Conservation (phyloP, 2,888 invertebrate genomes). For the Neoaliturus tenellus region DNA sequence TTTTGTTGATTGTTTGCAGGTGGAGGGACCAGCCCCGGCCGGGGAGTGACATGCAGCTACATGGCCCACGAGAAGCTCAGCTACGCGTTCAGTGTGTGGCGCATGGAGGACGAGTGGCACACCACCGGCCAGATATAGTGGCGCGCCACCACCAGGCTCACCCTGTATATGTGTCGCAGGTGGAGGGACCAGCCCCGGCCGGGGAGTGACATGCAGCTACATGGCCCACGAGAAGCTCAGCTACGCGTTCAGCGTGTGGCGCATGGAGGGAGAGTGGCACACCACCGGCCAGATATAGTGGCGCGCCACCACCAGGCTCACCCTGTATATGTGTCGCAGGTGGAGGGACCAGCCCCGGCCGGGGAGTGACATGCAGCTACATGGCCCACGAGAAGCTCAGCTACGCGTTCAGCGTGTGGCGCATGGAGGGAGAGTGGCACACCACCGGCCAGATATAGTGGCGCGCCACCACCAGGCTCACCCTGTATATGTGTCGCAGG, state of each 20-base stretch:
- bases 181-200: conserved; percentile 69
- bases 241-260: conserved; percentile 97
- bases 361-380: conserved; percentile 77
- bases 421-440: conserved; percentile 97
- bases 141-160: no score
- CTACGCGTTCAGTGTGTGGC: no score
- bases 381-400: conserved; percentile 94
- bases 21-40: no score
- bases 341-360: conserved; percentile 69
- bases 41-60: no score
- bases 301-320: neutral
- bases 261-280: conserved; percentile 97
- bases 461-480: neutral
- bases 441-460: conserved; percentile 48
- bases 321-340: no score
- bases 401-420: conserved; percentile 97
- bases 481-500: no score
- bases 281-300: conserved; percentile 48
- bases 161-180: no score
- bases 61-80: no score
- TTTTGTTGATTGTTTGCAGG: no score
- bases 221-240: conserved; percentile 94
- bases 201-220: conserved; percentile 77
- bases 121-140: no score
- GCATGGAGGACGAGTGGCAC: no score